Evolutionary conservation across 2,888 invertebrate genomes (phyloP), one percentile per base, ranked within the genome.

Genomic region (Allolobophora icterica): DNA sequence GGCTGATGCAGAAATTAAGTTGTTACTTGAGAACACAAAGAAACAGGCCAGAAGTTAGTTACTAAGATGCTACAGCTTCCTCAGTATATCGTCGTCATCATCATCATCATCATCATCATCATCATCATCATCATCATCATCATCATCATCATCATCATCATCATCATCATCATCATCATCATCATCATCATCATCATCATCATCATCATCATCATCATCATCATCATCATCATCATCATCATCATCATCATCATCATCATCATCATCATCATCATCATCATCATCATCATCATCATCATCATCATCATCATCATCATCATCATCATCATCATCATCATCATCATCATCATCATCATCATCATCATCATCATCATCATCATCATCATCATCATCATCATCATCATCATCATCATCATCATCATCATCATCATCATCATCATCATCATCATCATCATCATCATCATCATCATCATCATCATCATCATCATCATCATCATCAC

Each of bases 131-230:
- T 34, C 19, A 34, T 87, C 35, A 87, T 30, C 35, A 87, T 19
- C 87, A 35, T 38, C 35, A 87, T 87, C 87, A 87, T 87, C 35
- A 34, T 34, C 87, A 35, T 34, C 30, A 19, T 34, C 87, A 35
- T 15, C 87, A 33, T 87, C 15, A 17, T 35, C 34, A 87, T 87
- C 34, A 35, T 34, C 35, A 38, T 34, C 24, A 87, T 34, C 87
- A 87, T 87, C 33, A 87, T 87, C 87, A 87, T 33, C 71, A 71
- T 87, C 38, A 38, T 21, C 87, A 87, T 87, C 87, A 87, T 34
- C 33, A 87, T 33, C 87, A 87, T 87, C 33, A 87, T 87, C 87
- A 35, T 34, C 84, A 84, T 84, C 33, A 84, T 84, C n/a, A 84
- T 84, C 84, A 84, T 33, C 33, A 84, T 84, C 33, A 84, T 84